These are phyloP conservation scores for Trinectes maculatus DNA, from an alignment of 2,113 vertebrate species.

Conservation along the genomic window DNA sequence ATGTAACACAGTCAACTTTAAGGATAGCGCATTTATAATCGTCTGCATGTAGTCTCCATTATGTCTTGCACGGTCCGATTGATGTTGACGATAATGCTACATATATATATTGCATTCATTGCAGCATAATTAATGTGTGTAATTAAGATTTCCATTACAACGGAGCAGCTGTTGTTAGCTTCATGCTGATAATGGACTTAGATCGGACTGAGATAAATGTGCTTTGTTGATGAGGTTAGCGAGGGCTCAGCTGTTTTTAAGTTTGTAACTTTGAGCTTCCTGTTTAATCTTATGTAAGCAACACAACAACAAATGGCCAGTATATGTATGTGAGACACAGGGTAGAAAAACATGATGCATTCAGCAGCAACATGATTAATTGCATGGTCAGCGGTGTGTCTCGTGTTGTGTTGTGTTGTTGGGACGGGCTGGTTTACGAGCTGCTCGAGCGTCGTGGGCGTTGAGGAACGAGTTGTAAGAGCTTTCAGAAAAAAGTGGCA, in stretches of 20 bases:
- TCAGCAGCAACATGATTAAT: slow-evolving; percentile 12
- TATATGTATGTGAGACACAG: slow-evolving; percentile 21
- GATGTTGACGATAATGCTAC: slow-evolving; percentile 74
- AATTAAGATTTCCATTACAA: slow-evolving; percentile 83
- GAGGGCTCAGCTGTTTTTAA: slow-evolving; percentile 68
- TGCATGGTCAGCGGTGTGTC: background rate
- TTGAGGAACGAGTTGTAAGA: background rate
- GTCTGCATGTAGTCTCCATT: slow-evolving; percentile 59
- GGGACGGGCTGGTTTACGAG: slow-evolving; percentile 6
- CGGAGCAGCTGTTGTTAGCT: slow-evolving; percentile 80
- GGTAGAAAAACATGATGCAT: slow-evolving; percentile 3
- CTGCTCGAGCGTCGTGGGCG: slow-evolving; percentile 9
- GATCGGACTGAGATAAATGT: slow-evolving; percentile 80
- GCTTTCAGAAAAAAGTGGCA: slow-evolving; percentile 1
- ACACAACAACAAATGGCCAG: slow-evolving; percentile 13
- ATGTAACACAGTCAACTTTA: slow-evolving; percentile 42
- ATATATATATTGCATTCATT: slow-evolving; percentile 76
- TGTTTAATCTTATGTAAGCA: slow-evolving; percentile 46
- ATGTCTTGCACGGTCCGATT: slow-evolving; percentile 65
- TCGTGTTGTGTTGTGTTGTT: background rate
- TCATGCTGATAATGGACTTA: slow-evolving; percentile 80
- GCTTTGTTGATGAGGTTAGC: slow-evolving; percentile 77
- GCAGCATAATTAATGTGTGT: slow-evolving; percentile 80
- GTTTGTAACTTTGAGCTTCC: slow-evolving; percentile 58
- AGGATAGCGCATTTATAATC: slow-evolving; percentile 42